These are phyloP conservation scores for Pissodes strobi DNA, from an alignment of 1,140 invertebrate species.

Conservation along the genomic window DNA sequence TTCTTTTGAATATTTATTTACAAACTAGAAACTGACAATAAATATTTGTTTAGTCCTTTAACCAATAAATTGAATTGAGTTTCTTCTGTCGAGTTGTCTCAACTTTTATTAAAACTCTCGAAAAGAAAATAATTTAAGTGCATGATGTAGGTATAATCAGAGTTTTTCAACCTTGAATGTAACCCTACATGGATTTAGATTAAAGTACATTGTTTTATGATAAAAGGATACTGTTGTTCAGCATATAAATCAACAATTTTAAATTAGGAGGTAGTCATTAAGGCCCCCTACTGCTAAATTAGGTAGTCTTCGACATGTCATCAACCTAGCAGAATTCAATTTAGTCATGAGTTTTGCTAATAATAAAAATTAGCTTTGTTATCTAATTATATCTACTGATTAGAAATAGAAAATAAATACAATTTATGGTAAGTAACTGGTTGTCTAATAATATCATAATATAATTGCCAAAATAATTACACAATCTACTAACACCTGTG, in stretches of 20 bases:
- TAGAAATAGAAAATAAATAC: not conserved
- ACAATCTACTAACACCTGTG: too few relatives aligned
- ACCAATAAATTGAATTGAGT: not conserved
- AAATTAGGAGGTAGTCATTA: too few relatives aligned
- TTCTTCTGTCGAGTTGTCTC: too few relatives aligned
- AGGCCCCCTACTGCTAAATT: not conserved
- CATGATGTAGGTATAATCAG: not conserved
- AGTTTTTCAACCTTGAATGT: constrained; percentile 25
- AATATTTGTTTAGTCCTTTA: not conserved
- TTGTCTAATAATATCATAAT: not conserved
- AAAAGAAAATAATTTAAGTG: too few relatives aligned
- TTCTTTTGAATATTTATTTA: constrained; percentile 35
- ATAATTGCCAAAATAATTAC: too few relatives aligned
- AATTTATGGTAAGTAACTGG: not conserved
- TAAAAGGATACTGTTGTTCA: constrained; percentile 14
- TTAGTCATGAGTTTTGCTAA: too few relatives aligned
- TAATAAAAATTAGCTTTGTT: not conserved
- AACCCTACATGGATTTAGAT: constrained; percentile 30
- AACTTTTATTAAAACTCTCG: too few relatives aligned
- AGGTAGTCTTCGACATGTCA: too few relatives aligned
- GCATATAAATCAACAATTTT: not conserved
- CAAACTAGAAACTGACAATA: constrained; percentile 9
- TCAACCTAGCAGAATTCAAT: too few relatives aligned
- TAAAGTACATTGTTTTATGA: constrained; percentile 25
- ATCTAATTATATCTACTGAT: not conserved